Evolutionary conservation across 2,797 vertebrate genomes (phyloP).

Genomic region (Salarias fasciatus): DNA sequence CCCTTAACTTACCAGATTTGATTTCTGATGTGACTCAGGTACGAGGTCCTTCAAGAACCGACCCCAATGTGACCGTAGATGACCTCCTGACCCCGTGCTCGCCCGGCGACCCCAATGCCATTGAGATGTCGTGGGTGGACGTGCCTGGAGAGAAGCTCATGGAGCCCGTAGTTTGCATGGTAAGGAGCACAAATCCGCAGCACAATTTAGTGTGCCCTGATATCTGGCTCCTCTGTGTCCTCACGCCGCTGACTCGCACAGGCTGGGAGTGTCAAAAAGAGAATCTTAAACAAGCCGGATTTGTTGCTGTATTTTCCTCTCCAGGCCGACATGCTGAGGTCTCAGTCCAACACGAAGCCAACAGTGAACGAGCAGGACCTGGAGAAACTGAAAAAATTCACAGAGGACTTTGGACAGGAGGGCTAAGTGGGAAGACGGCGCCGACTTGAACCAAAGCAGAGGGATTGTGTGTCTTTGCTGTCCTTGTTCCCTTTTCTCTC

Average conservation of each 20-base stretch:
- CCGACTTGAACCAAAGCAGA: conserved; percentile 75
- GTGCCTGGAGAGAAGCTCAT: conserved; percentile 93
- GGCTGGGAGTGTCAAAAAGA: too few relatives aligned
- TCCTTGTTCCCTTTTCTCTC: conserved; percentile 48
- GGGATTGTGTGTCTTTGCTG: conserved; percentile 60
- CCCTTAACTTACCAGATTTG: too few relatives aligned
- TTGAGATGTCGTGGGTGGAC: conserved; percentile 98
- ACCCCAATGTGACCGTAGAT: conserved; percentile 83
- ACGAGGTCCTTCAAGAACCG: conserved; percentile 85
- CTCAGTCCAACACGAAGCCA: conserved; percentile 89
- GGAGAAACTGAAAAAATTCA: conserved; percentile 97
- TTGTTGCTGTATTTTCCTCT: conserved; percentile 14
- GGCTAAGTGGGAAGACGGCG: conserved; percentile 82
- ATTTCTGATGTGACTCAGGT: conserved; percentile 75
- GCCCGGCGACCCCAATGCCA: conserved; percentile 90
- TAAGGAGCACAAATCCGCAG: too few relatives aligned
- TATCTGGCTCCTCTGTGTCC: too few relatives aligned
- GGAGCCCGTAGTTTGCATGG: conserved; percentile 93
- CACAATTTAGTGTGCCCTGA: too few relatives aligned
- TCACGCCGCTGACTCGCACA: too few relatives aligned
- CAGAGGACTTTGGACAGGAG: conserved; percentile 98
- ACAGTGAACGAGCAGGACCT: conserved; percentile 98
- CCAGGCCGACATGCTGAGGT: conserved; percentile 93
- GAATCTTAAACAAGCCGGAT: too few relatives aligned
- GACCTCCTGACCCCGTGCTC: conserved; percentile 96